Percentiles rank a stretch among this genome's conserved stretches.
These are phyloP conservation scores for Onychorhynchus coronatus DNA, from an alignment of 2,113 vertebrate genomes.

Conservation along the genomic window DNA sequence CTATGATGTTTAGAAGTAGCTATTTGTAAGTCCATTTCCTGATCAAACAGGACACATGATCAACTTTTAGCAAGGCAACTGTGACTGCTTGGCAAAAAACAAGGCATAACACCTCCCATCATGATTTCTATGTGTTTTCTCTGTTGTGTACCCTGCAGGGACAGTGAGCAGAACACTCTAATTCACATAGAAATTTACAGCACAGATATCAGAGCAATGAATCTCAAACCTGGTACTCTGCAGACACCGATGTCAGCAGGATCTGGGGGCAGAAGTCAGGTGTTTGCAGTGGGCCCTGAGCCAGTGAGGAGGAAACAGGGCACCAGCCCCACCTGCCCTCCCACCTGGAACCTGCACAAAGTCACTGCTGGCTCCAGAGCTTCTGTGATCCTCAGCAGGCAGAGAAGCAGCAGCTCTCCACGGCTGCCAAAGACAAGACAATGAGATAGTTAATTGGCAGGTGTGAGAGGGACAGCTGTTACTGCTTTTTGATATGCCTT, in stretches of 20 bases:
- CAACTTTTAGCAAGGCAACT: not conserved
- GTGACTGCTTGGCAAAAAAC: not conserved
- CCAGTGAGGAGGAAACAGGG: fast-evolving
- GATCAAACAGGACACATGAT: not conserved
- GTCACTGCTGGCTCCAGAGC: fast-evolving
- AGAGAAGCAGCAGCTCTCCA: not conserved
- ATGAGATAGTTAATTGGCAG: not conserved
- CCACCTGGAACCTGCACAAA: not conserved
- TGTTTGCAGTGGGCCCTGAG: not conserved
- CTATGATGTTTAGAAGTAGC: not conserved
- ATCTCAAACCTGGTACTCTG: not conserved
- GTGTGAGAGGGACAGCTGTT: not conserved
- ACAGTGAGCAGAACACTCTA: not conserved
- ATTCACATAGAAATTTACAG: not conserved
- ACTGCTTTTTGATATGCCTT: not conserved
- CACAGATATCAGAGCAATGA: not conserved
- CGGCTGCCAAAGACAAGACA: not conserved
- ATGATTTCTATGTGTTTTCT: fast-evolving
- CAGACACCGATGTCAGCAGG: not conserved
- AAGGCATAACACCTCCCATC: fast-evolving
- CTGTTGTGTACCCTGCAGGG: not conserved
- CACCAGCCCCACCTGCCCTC: not conserved
- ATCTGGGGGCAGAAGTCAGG: not conserved
- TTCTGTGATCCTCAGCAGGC: too few relatives aligned
- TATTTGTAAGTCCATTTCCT: not conserved